Evolutionary conservation across 2,797 vertebrate genomes (phyloP), one percentile per base, ranked within the genome.

Genomic region (Perodicticus potto): DNA sequence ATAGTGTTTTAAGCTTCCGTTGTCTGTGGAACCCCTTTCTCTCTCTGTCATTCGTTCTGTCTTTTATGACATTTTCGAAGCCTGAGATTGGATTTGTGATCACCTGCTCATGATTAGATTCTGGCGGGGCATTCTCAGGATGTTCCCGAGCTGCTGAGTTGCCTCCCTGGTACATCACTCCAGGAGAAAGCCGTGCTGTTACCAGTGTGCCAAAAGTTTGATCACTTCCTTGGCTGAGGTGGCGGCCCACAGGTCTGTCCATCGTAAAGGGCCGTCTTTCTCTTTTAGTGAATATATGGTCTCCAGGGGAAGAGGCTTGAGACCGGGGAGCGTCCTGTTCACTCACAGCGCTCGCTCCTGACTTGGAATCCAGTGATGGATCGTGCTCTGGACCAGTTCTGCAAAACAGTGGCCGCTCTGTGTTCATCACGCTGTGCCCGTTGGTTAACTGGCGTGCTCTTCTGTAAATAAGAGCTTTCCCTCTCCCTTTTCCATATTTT

Each of bases 191-290:
- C 34, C 2, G 4, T 22, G 22, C 55, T 16, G 7, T 17, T 16
- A 16, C 16, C 9, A 11, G 13, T 5, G 3, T 11, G 14, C 49
- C 2, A 2, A 25, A 0, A 12, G 3, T 25, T 34, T 16, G 49
- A 4, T 16, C 72, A 29, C 23, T 37, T 8, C 45, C 45, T 45
- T 45, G 22, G 34, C 40, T 25, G 9, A 59, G 13, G 7, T 7
- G 8, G 55, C 16, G 55, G 57, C 55, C 55, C 8, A 6, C 20
- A 6, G 34, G 34, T 40, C 22, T 72, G 34, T 40, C 70, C 70
- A 11, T 23, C 6, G 22, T 25, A 5, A 72, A 37, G 34, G 37
- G 13, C 6, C 22, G 17, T 37, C n/a, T 59, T 59, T 25, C 77
- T 23, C 37, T 37, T 59, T 25, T 81, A 7, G 14, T 12, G 32